Evolutionary conservation across 2,888 invertebrate genomes (phyloP), one percentile per base, ranked within the genome.

Genomic region (Caenorhabditis panamensis): DNA sequence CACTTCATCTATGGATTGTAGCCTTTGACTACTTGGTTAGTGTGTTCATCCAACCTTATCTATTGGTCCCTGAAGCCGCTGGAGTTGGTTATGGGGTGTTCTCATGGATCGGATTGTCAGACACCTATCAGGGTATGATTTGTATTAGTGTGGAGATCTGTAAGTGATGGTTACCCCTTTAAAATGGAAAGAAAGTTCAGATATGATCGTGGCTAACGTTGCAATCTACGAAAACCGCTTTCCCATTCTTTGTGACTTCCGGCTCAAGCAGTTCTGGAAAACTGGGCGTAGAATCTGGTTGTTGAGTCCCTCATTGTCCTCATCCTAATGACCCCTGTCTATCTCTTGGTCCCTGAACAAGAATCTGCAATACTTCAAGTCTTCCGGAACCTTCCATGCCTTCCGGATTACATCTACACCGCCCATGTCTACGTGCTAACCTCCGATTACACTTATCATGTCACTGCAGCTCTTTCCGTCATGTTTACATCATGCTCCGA

Each of bases 1-100:
- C 24, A 4, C 20, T 53, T 26, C 61, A 53, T 11, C 11, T 61
- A n/a, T 71, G 69, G 69, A 37, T 71, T 11, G 31, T 41, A 13
- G 5, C 51, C 0, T 71, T 53, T 4, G 69, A 71, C 31, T 31
- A 31, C 31, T 9, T 9, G 4, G 9, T 31, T 6, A n/a, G n/a
- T n/a, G n/a, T 31, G 4, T 9, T 31, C 5, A n/a, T n/a, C n/a
- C n/a, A n/a, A n/a, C n/a, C n/a, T n/a, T n/a, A n/a, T n/a, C n/a
- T n/a, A n/a, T n/a, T n/a, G 4, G 4, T 31, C 31, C 31, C 31
- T 4, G 5, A 31, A n/a, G 31, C 9, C 9, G 31, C 31, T 31
- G 4, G 31, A 9, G 9, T 31, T 6, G 5, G 5, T 6, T 31
- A 31, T 31, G 31, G 31, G 9, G 5, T 31, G 9, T 31, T 31